A percentile compares a stretch with the other conserved stretches of the same genome.
Evolutionary conservation across 2,797 vertebrate species (phyloP).

Genomic region (Mus caroli): DNA sequence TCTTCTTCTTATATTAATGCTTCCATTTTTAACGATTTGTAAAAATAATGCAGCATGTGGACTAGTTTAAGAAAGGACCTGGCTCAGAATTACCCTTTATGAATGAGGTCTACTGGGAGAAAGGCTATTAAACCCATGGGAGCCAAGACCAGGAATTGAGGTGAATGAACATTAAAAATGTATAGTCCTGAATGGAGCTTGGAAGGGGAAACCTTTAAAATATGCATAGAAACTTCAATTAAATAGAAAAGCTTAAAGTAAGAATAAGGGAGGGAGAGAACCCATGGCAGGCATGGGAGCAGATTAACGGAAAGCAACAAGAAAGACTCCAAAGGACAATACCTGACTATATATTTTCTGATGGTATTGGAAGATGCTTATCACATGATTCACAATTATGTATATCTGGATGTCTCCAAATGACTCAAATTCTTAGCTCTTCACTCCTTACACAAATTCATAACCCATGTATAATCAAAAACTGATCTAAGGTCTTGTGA

Average conservation of each 20-base stretch:
- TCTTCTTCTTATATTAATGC: background rate
- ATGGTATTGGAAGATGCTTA: background rate
- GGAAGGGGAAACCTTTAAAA: background rate
- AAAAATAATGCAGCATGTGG: background rate
- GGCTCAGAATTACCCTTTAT: background rate
- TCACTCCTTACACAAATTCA: conserved; percentile 52
- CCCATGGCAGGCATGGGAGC: background rate
- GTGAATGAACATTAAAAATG: background rate
- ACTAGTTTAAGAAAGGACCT: background rate
- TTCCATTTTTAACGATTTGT: background rate
- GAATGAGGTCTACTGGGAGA: background rate
- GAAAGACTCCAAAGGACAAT: background rate
- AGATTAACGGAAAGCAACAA: background rate
- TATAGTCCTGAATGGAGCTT: background rate
- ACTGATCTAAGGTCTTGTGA: background rate
- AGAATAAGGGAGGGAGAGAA: background rate
- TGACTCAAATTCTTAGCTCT: conserved; percentile 52
- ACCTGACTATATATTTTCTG: background rate
- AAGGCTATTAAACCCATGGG: background rate
- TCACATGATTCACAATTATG: background rate
- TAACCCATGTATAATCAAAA: background rate
- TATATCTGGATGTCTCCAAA: background rate
- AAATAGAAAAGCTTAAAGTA: background rate
- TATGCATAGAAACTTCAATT: background rate
- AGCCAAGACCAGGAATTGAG: background rate